These are phyloP conservation scores for Agraylea sexmaculata DNA, from an alignment of 1,140 invertebrate genomes.

Conservation along the genomic window DNA sequence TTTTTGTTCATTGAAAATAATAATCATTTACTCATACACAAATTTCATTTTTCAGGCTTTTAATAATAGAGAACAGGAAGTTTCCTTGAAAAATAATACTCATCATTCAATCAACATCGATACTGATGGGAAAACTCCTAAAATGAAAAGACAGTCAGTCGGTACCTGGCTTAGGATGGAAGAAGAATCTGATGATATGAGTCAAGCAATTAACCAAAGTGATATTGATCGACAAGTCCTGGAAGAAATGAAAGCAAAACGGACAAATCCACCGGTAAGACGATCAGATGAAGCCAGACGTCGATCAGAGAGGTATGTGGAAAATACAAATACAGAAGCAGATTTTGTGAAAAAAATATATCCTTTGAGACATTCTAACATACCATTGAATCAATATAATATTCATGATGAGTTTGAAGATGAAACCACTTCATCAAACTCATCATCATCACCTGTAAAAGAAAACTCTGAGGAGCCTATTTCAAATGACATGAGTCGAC, in stretches of 20 bases:
- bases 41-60: too few species aligned
- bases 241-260: constrained; percentile 19
- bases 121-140: too few species aligned
- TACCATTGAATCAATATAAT: neutral
- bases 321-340: neutral
- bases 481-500: too few species aligned
- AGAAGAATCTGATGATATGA: constrained; percentile 7
- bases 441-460: too few species aligned
- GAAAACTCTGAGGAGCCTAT: too few species aligned
- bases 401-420: neutral
- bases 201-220: constrained; percentile 15
- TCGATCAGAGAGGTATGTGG: neutral
- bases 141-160: constrained; percentile 11
- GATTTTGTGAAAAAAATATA: neutral
- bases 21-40: too few species aligned
- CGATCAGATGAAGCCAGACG: constrained; percentile 11
- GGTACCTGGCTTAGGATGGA: constrained; percentile 11
- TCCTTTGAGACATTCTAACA: neutral
- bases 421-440: neutral
- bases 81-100: too few species aligned
- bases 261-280: constrained; percentile 19
- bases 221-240: constrained; percentile 15
- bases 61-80: too few species aligned
- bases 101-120: too few species aligned
- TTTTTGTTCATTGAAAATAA: too few species aligned